Evolutionary conservation across 2,113 vertebrate species (phyloP).

Genomic region (Rhea pennata): DNA sequence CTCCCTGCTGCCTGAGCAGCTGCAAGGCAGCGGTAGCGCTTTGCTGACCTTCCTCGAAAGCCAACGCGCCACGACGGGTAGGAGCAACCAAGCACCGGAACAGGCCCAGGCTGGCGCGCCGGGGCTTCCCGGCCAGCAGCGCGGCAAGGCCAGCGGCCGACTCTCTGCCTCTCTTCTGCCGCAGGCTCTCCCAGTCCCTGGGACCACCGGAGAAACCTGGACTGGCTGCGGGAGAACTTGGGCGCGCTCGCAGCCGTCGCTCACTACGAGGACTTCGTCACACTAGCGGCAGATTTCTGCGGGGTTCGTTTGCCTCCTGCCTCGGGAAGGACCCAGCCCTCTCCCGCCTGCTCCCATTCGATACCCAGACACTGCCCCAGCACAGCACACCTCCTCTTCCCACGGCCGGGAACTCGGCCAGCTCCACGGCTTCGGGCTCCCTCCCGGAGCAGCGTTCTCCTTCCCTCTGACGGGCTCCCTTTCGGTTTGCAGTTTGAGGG

Average conservation of each 20-base stretch:
- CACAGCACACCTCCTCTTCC: not conserved
- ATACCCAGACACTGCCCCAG: not conserved
- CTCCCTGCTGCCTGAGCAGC: not conserved
- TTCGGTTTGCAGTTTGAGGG: not conserved
- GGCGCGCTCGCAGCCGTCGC: not conserved
- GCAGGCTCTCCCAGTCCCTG: not conserved
- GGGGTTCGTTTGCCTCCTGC: slow-evolving; percentile 7
- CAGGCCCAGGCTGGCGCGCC: too few species aligned
- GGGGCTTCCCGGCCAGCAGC: not conserved
- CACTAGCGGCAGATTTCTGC: not conserved
- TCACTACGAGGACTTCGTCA: not conserved
- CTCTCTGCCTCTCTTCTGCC: not conserved
- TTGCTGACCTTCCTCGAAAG: slow-evolving; percentile 26
- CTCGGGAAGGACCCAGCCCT: not conserved
- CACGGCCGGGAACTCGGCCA: not conserved
- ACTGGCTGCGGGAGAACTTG: slow-evolving; percentile 5
- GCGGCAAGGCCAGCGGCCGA: rapidly evolving
- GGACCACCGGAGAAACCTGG: not conserved
- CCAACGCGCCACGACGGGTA: slow-evolving; percentile 15
- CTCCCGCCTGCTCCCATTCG: not conserved
- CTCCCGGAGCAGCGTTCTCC: too few species aligned
- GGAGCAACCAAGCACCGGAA: not conserved
- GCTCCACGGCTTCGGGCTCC: not conserved
- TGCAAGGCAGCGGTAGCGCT: not conserved
- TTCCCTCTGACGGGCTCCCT: not conserved